Base-by-base conservation (phyloP, 2,113 vertebrate species). In the Burhinus bistriatus region DNA sequence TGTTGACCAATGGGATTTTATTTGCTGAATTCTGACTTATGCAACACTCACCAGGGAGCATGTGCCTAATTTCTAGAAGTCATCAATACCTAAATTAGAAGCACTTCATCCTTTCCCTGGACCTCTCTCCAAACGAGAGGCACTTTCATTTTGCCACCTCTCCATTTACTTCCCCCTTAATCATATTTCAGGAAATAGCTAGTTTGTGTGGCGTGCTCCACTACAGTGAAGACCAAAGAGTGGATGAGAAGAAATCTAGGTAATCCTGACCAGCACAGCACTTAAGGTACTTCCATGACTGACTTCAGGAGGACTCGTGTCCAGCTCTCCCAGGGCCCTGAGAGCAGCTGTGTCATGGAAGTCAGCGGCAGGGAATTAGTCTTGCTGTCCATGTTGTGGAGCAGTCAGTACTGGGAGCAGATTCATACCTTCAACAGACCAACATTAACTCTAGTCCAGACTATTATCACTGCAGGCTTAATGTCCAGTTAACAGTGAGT, bases 171-270 rank as follows among this genome's bases (percentile, higher is more conserved):
- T 95, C n/a, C 21, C 14, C 44, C 30, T 70, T 92, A 93, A 92
- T 66, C 25, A 32, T 64, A 87, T 78, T 87, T 89, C 91, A 90
- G 95, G 89, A 90, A 92, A 94, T 47, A 66, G 36, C 55, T 80
- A 51, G 66, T 92, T 73, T 54, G 34, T 49, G 58, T 2, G 0
- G 54, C 4, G 0, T 66, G 40, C 34, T 93, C 21, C 30, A 49
- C 82, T 66, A n/a, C 1, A 5, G 66, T 51, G 45, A 62, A 89
- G 58, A 61, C 57, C 57, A 72, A 85, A 83, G 54, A 66, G 17
- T 65, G 14, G n/a, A 49, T 78, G 66, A 92, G 55, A 81, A 22
- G 51, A 92, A 73, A 77, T 73, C 58, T 87, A 79, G 61, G 76
- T 87, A 89, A 90, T 87, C 38, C 84, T 83, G 34, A 88, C 18